Evolutionary conservation across 2,797 vertebrate genomes (phyloP).

Genomic region (Gymnocypris eckloni): DNA sequence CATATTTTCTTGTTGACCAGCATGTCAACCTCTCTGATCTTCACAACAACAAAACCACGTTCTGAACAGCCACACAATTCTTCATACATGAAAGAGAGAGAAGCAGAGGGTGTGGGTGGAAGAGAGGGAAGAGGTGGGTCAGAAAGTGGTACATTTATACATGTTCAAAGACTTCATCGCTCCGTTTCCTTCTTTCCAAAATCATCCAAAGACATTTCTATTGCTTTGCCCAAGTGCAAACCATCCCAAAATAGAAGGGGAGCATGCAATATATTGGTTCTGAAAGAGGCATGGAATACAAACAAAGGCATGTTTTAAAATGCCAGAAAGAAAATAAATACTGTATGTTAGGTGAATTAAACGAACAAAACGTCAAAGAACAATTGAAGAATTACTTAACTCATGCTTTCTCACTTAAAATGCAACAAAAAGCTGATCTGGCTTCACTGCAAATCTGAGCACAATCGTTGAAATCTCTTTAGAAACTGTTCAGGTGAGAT

Average conservation of each 20-base stretch:
- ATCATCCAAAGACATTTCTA: slow-evolving; percentile 43
- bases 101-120: slow-evolving; percentile 13
- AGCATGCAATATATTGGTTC: slow-evolving; percentile 46
- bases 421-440: not conserved
- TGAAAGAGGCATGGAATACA: not conserved
- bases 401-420: not conserved
- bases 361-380: not conserved
- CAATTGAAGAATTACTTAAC: not conserved
- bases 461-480: not conserved
- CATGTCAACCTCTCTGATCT: not conserved
- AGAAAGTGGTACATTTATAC: slow-evolving; percentile 41
- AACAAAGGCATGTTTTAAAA: slow-evolving; percentile 41
- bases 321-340: not conserved
- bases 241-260: slow-evolving; percentile 48
- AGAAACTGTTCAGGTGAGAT: not conserved
- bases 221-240: slow-evolving; percentile 30
- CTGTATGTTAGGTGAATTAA: slow-evolving; percentile 10
- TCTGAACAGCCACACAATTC: slow-evolving; percentile 34
- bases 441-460: not conserved
- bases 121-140: slow-evolving; percentile 43
- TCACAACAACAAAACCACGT: slow-evolving; percentile 16
- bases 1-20: not conserved
- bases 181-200: slow-evolving; percentile 20
- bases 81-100: slow-evolving; percentile 29
- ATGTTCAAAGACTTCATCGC: slow-evolving; percentile 9